These are phyloP conservation scores for Phylloscopus collybita DNA, from an alignment of 2,797 vertebrate genomes.

Conservation along the genomic window DNA sequence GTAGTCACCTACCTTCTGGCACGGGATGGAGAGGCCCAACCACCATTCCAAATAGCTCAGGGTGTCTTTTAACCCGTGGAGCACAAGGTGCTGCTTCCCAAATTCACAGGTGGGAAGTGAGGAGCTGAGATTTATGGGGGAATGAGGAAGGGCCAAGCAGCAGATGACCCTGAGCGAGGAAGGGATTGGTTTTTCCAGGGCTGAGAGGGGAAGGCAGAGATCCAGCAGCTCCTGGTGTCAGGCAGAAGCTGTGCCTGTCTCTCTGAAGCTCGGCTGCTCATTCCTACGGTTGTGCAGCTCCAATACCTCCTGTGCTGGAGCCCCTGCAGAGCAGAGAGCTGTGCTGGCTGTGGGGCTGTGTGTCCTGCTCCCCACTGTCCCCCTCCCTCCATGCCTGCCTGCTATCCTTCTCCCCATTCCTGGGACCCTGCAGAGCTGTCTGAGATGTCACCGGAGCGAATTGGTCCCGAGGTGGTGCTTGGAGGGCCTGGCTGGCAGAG, in stretches of 20 bases:
- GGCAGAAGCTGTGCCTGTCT: background rate
- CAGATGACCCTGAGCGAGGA: background rate
- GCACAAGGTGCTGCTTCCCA: background rate
- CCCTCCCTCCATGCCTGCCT: background rate
- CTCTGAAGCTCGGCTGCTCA: background rate
- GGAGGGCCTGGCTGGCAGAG: slow-evolving; percentile 1
- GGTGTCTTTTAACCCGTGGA: background rate
- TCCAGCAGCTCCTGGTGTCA: background rate
- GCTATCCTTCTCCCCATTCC: background rate
- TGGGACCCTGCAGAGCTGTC: background rate
- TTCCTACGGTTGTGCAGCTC: background rate
- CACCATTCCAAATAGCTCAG: background rate
- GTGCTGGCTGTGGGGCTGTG: background rate
- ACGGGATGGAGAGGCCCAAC: background rate
- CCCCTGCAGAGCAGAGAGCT: background rate
- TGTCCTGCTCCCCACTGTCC: fast-evolving
- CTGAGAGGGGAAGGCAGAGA: background rate
- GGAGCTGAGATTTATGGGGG: background rate
- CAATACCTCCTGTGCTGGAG: background rate
- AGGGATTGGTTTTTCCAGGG: background rate
- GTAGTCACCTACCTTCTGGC: too few species aligned
- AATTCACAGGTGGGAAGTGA: fast-evolving
- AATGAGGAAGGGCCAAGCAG: background rate
- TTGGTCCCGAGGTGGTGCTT: background rate
- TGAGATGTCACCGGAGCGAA: background rate